Conservation (phyloP, 2,113 vertebrate species). For the Lepus timidus region DNA sequence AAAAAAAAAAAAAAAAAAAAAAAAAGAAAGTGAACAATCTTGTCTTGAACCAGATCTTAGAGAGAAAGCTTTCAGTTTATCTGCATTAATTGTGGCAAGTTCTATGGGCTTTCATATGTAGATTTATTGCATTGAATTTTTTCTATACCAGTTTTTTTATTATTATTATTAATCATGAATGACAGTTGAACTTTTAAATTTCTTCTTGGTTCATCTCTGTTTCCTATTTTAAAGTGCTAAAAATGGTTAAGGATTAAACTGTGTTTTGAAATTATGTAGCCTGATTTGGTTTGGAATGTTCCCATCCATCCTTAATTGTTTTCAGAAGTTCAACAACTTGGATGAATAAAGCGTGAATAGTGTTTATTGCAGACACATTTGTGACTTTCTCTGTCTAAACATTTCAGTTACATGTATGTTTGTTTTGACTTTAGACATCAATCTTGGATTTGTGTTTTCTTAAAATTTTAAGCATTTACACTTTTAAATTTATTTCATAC, state of each 20-base stretch:
- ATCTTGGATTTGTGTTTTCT: background rate
- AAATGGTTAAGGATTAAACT: background rate
- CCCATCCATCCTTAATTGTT: background rate
- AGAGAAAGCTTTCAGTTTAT: background rate
- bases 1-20: too few species aligned
- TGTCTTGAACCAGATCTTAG: background rate
- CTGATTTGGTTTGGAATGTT: slow-evolving; percentile 1
- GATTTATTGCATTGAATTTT: background rate
- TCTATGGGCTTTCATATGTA: background rate
- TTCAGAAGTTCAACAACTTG: background rate
- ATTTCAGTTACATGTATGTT: background rate
- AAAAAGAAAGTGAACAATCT: background rate
- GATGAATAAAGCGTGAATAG: background rate
- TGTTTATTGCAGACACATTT: background rate
- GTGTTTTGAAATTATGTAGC: background rate
- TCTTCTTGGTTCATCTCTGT: background rate
- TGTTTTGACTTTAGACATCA: background rate
- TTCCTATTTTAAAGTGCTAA: background rate
- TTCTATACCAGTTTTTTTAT: background rate
- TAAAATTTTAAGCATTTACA: slow-evolving; percentile 17
- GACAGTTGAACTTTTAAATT: background rate
- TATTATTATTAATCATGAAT: background rate
- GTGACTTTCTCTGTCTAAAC: background rate
- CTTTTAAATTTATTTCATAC: slow-evolving; percentile 10
- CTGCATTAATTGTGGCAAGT: background rate